Base-by-base conservation (phyloP, 1,140 invertebrate species). In the Pogonomyrmex barbatus region DNA sequence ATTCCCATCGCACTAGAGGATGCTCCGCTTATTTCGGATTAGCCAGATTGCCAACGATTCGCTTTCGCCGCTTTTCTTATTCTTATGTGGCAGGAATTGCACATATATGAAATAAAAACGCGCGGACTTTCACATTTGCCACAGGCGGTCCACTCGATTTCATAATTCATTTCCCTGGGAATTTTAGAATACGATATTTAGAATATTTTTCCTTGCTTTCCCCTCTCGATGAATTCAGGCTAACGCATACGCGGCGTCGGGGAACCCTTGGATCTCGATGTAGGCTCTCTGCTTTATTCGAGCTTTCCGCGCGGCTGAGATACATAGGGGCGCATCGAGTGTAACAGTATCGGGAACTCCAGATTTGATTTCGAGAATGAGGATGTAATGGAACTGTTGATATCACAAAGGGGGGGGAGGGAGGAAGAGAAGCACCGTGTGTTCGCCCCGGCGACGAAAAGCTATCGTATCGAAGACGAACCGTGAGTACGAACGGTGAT, bases 351-450 rank as follows among this genome's bases (percentile, higher is more conserved):
- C 54, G 24, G 24, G 14, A 58, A 12, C 52, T n/a, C 14, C 24
- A 6, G 24, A 82, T 82, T 71, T 70, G 52, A 82, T 82, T 82
- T 71, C 24, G 30, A 56, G 36, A 70, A 70, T 81, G 24, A 71
- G 42, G 9, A 45, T 70, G 65, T 71, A 82, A 82, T 60, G 42
- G 67, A 58, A 82, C 17, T 42, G 54, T 73, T 82, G 65, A 47
- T 52, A 52, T 47, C 73, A 6, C 39, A 30, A 4, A 24, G 36
- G 50, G 36, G 5, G 1, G 2, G 24, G 4, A 73, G 17, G 52
- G 39, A 1, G 10, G 33, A 2, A 14, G 50, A 52, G 14, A 14
- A 9, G 8, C 17, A 42, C 1, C 12, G 2, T n/a, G 24, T 45
- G 17, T 45, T 62, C 42, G 47, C 17, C 14, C 17, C 56, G 10